Evolutionary conservation across 2,888 invertebrate species (phyloP), one percentile per base, ranked within the genome.

Genomic region (Leucozona laternaria): DNA sequence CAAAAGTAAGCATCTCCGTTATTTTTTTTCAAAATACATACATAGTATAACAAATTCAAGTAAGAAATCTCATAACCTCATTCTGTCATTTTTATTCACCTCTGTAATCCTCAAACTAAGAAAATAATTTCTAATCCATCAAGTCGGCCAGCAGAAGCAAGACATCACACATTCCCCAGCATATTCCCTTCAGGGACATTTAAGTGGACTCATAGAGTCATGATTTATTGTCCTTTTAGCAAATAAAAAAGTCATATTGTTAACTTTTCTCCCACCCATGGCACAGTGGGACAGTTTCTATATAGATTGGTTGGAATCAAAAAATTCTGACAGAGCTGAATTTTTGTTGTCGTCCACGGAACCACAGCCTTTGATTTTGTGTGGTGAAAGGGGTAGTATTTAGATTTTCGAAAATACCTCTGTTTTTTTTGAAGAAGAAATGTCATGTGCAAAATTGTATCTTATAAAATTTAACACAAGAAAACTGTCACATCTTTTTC

Each of bases 181-280:
- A 73, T 81, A 81, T 85, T 85, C 81, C 77, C 85, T 81, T 64
- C 48, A 43, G 80, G 85, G 85, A 77, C 81, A 81, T 78, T 77
- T 81, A 78, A 85, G 81, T 85, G 81, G 85, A 81, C 81, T 81
- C 81, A 85, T 66, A 66, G 77, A 71, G 75, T 58, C 82, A 82
- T 86, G 86, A 86, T 86, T 86, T 86, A 86, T 86, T 75, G 81
- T 86, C 78, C 78, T 82, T 78, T 86, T 82, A 81, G 78, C 75
- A 86, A 86, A 82, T 86, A 81, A 82, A 82, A 86, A 86, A 81
- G 82, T 82, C 86, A 82, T 70, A 82, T 86, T 82, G 82, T 73
- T 66, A 76, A 60, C 70, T 86, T 81, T 64, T 70, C 55, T 68
- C 57, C 37, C 45, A 28, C n/a, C 8, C 13, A 22, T 57, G 15